Percentiles rank a stretch among this genome's conserved stretches.
These are phyloP conservation scores for Mesoligia furuncula DNA, from an alignment of 2,888 invertebrate species.

Conservation along the genomic window DNA sequence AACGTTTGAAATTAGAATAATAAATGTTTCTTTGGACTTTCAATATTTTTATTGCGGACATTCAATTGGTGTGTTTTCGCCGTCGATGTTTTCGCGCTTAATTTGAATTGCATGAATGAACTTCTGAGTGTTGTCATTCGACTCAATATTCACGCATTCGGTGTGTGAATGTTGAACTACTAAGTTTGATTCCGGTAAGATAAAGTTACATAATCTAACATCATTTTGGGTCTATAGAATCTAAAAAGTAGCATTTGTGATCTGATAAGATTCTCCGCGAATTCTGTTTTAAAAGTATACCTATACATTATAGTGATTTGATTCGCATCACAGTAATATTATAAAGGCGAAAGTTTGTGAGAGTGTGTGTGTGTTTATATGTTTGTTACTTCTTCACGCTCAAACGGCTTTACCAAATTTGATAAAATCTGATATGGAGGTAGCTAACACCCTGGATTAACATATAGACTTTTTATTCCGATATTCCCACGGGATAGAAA, in stretches of 20 bases:
- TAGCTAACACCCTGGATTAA: too few relatives aligned
- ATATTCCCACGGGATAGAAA: too few relatives aligned
- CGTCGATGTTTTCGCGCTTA: slow-evolving; percentile 17
- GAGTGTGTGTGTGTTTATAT: too few relatives aligned
- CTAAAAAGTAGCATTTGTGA: background rate
- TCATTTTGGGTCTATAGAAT: background rate
- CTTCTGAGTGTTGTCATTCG: slow-evolving; percentile 29
- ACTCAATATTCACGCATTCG: background rate
- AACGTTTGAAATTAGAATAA: slow-evolving; percentile 73
- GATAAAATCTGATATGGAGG: too few relatives aligned
- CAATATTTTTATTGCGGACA: slow-evolving; percentile 57
- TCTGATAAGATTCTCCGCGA: background rate
- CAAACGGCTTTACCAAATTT: too few relatives aligned
- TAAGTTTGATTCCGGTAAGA: slow-evolving; percentile 15
- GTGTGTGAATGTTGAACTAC: background rate
- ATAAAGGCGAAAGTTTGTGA: too few relatives aligned
- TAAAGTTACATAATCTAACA: background rate
- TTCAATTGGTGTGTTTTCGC: slow-evolving; percentile 29
- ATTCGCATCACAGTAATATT: background rate
- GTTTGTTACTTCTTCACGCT: too few relatives aligned
- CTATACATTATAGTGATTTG: too few relatives aligned
- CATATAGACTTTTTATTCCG: too few relatives aligned
- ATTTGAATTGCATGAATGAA: slow-evolving; percentile 25
- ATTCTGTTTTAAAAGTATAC: background rate
- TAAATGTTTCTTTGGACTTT: slow-evolving; percentile 73